Conservation (phyloP, 35 echinoderm and acorn worm genomes). For the Ptychodera flava region DNA sequence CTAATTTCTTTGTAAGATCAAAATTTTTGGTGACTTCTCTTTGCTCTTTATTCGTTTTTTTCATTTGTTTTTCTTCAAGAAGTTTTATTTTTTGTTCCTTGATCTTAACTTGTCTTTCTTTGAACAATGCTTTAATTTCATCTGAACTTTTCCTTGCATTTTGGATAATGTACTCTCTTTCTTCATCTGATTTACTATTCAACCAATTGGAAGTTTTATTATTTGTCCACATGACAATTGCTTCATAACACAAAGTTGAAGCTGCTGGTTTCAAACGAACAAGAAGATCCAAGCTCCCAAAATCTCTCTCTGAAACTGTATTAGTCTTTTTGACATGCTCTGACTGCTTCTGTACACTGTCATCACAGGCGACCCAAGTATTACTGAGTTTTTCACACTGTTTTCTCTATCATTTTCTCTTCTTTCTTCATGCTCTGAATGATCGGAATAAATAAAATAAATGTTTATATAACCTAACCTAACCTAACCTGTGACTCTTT, state of each 20-base stretch:
- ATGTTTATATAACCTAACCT: no score
- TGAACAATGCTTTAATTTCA: not conserved
- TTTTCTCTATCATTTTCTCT: no score
- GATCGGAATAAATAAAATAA: no score
- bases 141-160: not conserved
- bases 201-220: not conserved
- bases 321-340: no score
- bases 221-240: not conserved
- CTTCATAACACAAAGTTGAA: not conserved
- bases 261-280: not conserved
- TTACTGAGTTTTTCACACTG: no score
- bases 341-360: no score
- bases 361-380: no score
- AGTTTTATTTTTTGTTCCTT: not conserved
- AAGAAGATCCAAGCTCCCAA: not conserved
- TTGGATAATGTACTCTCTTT: not conserved
- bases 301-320: constrained; percentile 12
- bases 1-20: not conserved
- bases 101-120: not conserved
- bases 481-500: no score
- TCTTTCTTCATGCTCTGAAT: no score
- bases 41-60: no score
- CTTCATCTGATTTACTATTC: not conserved
- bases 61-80: not conserved
- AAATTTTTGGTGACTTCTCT: not conserved